Evolutionary conservation across 2,888 invertebrate species (phyloP).

Genomic region (Chrysopilus asiliformis): DNA sequence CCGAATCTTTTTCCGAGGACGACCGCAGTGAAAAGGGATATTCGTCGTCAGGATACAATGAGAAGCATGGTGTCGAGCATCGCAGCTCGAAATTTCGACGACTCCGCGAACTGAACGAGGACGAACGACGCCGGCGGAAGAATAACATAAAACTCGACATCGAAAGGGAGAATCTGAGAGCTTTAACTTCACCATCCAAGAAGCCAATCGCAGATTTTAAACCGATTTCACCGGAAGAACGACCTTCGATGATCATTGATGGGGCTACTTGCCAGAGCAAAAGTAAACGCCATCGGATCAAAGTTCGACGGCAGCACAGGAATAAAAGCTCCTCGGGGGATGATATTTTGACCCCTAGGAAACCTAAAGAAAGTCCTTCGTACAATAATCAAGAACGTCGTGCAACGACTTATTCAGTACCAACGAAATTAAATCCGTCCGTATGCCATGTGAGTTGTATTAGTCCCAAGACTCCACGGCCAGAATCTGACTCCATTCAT

Average conservation of each 20-base stretch:
- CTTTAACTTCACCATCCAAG: slow-evolving; percentile 37
- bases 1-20: slow-evolving; percentile 50
- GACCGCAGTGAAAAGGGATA: slow-evolving; percentile 53
- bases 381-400: not conserved
- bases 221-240: slow-evolving; percentile 28
- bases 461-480: slow-evolving; percentile 26
- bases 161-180: slow-evolving; percentile 44
- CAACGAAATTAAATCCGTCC: slow-evolving; percentile 35
- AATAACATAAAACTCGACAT: slow-evolving; percentile 66
- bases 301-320: slow-evolving; percentile 31
- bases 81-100: slow-evolving; percentile 20
- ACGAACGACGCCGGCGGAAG: slow-evolving; percentile 57
- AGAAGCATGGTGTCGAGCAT: slow-evolving; percentile 51
- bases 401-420: slow-evolving; percentile 1
- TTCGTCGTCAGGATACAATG: slow-evolving; percentile 62
- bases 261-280: slow-evolving; percentile 32
- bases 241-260: slow-evolving; percentile 18
- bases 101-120: slow-evolving; percentile 45
- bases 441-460: slow-evolving; percentile 29
- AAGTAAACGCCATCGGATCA: slow-evolving; percentile 35
- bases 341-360: slow-evolving; percentile 22
- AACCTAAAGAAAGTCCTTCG: slow-evolving; percentile 12
- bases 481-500: slow-evolving; percentile 31
- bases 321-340: slow-evolving; percentile 26
- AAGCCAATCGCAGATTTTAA: slow-evolving; percentile 19